Percentiles rank a stretch among this genome's conserved stretches.
These are phyloP conservation scores for Myodes glareolus DNA, from an alignment of 2,113 vertebrate genomes.

Conservation along the genomic window DNA sequence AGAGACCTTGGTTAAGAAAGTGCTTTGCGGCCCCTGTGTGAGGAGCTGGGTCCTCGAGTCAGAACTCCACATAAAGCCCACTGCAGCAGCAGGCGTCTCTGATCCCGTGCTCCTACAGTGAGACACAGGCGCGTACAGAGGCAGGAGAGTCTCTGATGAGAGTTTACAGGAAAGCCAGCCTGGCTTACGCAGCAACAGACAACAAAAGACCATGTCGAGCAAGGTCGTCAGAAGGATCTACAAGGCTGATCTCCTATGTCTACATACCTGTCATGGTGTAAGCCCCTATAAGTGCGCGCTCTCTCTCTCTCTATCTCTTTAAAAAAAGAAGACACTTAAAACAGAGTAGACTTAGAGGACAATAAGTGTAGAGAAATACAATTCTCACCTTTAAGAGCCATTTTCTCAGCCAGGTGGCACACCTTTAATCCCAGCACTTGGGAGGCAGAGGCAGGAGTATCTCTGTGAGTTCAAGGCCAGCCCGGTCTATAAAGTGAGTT, in stretches of 20 bases:
- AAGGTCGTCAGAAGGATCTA: not conserved
- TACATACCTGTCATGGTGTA: not conserved
- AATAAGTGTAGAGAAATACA: not conserved
- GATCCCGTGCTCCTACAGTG: too few species aligned
- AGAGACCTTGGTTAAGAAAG: not conserved
- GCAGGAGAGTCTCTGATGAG: not conserved
- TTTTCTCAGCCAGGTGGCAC: not conserved
- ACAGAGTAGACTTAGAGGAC: not conserved
- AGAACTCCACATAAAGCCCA: not conserved
- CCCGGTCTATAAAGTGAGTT: not conserved
- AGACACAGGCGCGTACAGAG: not conserved
- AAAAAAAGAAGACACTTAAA: not conserved
- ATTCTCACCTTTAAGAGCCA: not conserved
- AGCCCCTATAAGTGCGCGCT: rapidly evolving
- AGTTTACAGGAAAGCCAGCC: not conserved
- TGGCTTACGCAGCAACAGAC: not conserved
- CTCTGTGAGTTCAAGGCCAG: not conserved
- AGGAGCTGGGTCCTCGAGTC: not conserved
- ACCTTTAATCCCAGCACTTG: not conserved
- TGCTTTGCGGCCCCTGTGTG: not conserved
- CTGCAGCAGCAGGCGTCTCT: not conserved
- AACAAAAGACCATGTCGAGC: not conserved
- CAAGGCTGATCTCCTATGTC: not conserved
- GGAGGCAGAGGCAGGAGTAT: not conserved
- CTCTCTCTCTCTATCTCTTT: too few species aligned